Base-by-base conservation (phyloP, 2,113 vertebrate genomes). In the Physeter macrocephalus region DNA sequence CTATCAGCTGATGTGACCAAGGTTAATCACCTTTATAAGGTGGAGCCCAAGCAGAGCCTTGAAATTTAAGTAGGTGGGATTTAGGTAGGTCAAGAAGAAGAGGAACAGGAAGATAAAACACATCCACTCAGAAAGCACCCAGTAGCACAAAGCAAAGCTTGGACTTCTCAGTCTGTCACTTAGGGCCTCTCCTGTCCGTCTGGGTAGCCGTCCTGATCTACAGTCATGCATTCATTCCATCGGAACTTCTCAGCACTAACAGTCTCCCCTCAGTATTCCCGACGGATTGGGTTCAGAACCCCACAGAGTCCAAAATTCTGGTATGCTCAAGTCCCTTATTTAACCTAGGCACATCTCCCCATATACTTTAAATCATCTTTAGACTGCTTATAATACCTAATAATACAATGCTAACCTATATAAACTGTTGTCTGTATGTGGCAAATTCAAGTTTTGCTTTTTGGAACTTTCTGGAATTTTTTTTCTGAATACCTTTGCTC, bases 261-360 rank as follows among this genome's bases (percentile, higher is more conserved):
- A 23, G 75, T 52, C 10, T n/a, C 31, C 46, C 31, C 31, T 12
- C 31, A 7, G 10, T 34, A n/a, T 52, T 31, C 46, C 11, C 11
- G n/a, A 20, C 18, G 75, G 10, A 21, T 52, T 78, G 31, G 75
- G 31, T n/a, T 31, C 20, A 14, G 74, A 27, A 34, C 46, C 34
- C 46, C 31, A 52, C 18, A 52, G 46, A 20, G 10, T 6, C 46
- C 18, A 52, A 52, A n/a, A 34, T 52, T 31, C 75, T 78, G 52
- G 46, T 18, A n/a, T 52, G 20, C 34, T 34, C 31, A 52, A 52
- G 46, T n/a, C 46, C 46, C 10, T 78, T 78, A n/a, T 23, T 11
- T 78, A 78, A 52, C 46, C 31, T 12, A 11, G 0, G 18, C 46
- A 52, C 29, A n/a, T 20, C 31, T 10, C n/a, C 11, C 46, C 0